Evolutionary conservation across 2,888 invertebrate species (phyloP), one percentile per base, ranked within the genome.

Genomic region (Blera fallax): DNA sequence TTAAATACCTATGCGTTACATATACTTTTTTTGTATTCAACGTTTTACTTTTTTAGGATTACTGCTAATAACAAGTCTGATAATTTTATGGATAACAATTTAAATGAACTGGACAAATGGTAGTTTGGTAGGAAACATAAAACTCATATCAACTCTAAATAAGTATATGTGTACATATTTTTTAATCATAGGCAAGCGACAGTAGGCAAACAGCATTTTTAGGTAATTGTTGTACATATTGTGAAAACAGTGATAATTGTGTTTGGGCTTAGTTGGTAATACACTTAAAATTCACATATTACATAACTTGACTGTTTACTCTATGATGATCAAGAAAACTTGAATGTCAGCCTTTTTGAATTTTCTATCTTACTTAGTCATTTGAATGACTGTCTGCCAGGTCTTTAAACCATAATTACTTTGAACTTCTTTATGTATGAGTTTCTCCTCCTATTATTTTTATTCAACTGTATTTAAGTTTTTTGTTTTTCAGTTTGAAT

Each of bases 271-370:
- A 56, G 16, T 32, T 21, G 32, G 6, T 34, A 18, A 34, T 18
- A 56, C 27, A 60, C 11, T 37, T 37, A 56, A 11, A 18, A n/a
- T 18, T 21, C n/a, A 60, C 37, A 62, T 3, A 29, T 45, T 2
- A 7, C n/a, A 43, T 45, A 27, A 50, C 24, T 50, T 50, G 24
- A 27, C 6, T 27, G 27, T 62, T 62, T 5, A 3, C 29, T 6
- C 11, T 45, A 29, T 29, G 10, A 14, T 40, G 7, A 8, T 37
- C 8, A 32, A 32, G 8, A 32, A 32, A 29, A 58, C 11, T 3
- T 32, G n/a, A 83, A 48, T 69, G 67, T 81, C 40, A 45, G 67
- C 56, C 21, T 76, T 65, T 72, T 40, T 54, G 14, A 48, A 43
- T 88, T 81, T 10, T 11, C 16, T 40, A 21, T 70, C n/a, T 11